These are phyloP conservation scores for Oophaga pumilio DNA, from an alignment of 2,113 vertebrate species.

Conservation along the genomic window DNA sequence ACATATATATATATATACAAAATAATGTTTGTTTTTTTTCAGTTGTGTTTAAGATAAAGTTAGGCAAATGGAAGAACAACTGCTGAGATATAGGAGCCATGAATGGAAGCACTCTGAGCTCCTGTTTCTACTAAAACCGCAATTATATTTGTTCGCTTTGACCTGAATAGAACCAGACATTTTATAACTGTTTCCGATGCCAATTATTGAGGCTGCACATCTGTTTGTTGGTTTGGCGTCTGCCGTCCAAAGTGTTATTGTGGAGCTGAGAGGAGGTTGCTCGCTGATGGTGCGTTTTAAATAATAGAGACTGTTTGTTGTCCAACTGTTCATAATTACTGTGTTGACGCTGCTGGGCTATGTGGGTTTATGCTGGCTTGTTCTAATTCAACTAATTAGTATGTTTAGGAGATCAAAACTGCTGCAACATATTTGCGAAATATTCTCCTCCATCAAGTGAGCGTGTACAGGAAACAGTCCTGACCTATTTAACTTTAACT, in stretches of 20 bases:
- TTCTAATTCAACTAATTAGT: conserved; percentile 58
- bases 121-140: conserved; percentile 29
- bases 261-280: conserved; percentile 43
- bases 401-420: conserved; percentile 56
- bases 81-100: conserved; percentile 22
- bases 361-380: conserved; percentile 58
- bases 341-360: conserved; percentile 59
- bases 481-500: conserved; percentile 47
- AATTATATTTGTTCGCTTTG: conserved; percentile 58
- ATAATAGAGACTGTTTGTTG: conserved; percentile 59
- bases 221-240: conserved; percentile 58
- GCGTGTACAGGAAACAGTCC: conserved; percentile 19
- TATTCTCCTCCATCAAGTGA: conserved; percentile 31
- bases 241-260: conserved; percentile 56
- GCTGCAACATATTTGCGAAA: conserved; percentile 55
- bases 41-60: neutral
- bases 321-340: conserved; percentile 59
- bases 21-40: neutral
- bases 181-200: conserved; percentile 52
- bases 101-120: conserved; percentile 17
- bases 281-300: conserved; percentile 55
- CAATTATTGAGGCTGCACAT: conserved; percentile 57
- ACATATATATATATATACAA: too few species aligned
- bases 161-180: conserved; percentile 56
- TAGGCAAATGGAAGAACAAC: conserved; percentile 15